Conservation (phyloP, 2,888 invertebrate species). For the Synergus laeviventris region DNA sequence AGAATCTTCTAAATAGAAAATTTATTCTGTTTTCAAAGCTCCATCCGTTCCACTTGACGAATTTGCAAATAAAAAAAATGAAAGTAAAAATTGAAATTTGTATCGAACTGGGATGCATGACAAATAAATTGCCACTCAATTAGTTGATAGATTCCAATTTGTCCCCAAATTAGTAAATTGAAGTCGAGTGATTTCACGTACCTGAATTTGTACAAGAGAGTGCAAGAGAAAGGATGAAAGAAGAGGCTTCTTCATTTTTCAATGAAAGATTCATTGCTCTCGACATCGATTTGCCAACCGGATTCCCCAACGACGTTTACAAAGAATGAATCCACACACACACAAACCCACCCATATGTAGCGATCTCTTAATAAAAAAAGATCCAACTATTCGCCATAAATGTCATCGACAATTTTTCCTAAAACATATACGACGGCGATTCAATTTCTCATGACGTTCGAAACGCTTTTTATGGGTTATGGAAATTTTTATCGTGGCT, state of each 20-base stretch:
- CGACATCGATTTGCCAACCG: constrained; percentile 22
- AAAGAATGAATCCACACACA: background rate
- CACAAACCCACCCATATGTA: background rate
- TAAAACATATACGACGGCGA: constrained; percentile 38
- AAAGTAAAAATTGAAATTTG: background rate
- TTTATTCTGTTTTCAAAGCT: too few relatives aligned
- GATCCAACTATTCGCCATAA: constrained; percentile 34
- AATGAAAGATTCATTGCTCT: constrained; percentile 29
- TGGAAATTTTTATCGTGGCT: constrained; percentile 51
- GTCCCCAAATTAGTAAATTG: background rate
- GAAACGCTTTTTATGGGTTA: constrained; percentile 40
- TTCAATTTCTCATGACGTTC: constrained; percentile 51
- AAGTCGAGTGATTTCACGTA: background rate
- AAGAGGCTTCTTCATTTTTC: constrained; percentile 13
- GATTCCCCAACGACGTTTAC: constrained; percentile 6
- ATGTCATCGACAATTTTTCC: constrained; percentile 38
- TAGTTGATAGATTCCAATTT: background rate
- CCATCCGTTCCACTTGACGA: too few relatives aligned
- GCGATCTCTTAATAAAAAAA: constrained; percentile 3
- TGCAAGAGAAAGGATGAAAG: constrained; percentile 1
- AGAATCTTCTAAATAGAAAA: too few relatives aligned
- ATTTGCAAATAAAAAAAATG: too few relatives aligned
- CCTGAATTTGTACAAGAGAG: background rate
- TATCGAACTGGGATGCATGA: background rate
- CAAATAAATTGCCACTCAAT: background rate